Evolutionary conservation across 2,888 invertebrate genomes (phyloP).

Genomic region (Platypus cylindrus): DNA sequence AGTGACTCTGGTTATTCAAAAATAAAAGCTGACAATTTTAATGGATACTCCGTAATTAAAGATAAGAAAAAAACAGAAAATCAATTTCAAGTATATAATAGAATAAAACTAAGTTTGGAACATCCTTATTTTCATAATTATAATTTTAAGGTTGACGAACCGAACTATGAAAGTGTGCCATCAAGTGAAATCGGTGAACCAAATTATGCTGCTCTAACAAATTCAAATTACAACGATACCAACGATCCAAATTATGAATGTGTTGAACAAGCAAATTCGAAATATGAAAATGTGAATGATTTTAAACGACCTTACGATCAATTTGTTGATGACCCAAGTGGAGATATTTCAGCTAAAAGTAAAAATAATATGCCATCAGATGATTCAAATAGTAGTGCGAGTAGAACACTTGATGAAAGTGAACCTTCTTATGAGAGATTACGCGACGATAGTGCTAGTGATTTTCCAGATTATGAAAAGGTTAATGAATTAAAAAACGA

Average conservation of each 20-base stretch:
- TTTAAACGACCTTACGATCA: conserved; percentile 60
- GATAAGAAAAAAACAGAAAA: conserved; percentile 38
- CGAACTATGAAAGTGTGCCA: conserved; percentile 20
- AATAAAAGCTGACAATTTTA: conserved; percentile 22
- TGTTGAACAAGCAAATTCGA: too few relatives aligned
- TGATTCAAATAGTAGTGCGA: conserved; percentile 22
- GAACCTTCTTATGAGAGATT: conserved; percentile 26
- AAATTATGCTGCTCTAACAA: conserved; percentile 51
- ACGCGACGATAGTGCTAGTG: conserved; percentile 21
- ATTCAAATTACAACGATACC: conserved; percentile 54
- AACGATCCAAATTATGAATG: conserved; percentile 74
- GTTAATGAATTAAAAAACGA: too few relatives aligned
- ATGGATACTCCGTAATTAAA: conserved; percentile 44
- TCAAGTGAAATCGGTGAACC: conserved; percentile 44
- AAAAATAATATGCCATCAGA: conserved; percentile 22
- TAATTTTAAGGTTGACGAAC: too few relatives aligned
- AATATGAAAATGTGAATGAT: conserved; percentile 72
- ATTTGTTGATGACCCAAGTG: conserved; percentile 31
- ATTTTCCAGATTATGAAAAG: conserved; percentile 25
- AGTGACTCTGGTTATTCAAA: conserved; percentile 29
- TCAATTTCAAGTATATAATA: too few relatives aligned
- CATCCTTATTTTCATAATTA: too few relatives aligned
- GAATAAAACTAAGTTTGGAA: too few relatives aligned
- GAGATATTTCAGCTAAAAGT: conserved; percentile 24
- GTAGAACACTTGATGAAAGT: conserved; percentile 14